Base-by-base conservation (phyloP, 2,797 vertebrate species). In the Sebastes vulpes region DNA sequence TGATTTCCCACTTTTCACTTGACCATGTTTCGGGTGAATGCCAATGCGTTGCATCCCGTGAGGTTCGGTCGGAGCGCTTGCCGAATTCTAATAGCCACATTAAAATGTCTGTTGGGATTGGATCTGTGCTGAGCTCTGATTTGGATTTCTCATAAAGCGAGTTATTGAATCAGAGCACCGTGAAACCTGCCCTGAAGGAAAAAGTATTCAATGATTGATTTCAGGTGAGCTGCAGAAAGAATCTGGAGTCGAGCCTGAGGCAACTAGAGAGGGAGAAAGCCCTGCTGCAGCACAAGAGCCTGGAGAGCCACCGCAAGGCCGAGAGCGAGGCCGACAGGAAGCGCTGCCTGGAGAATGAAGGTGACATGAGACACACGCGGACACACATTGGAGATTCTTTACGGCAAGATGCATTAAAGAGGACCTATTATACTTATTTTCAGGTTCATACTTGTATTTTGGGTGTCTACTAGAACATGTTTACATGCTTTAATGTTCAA, bases 261-360 rank as follows among this genome's bases (percentile, higher is more conserved):
- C 99, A 99, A 77, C 90, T 99, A 81, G 98, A 99, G 93, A 95
- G 98, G 66, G 99, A 99, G 89, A 99, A 99, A 68, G 99, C 98
- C 2, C 96, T 99, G 90, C 97, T 99, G 87, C 98, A 99, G 90
- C 99, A 99, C 94, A 99, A 99, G 95, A 99, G 96, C 82, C 95
- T 97, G 75, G 98, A 99, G 85, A 98, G 98, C 89, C 97, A 98
- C 90, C 95, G 98, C 81, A 99, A 98, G 94, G 98, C 98, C 0
- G 99, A 99, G 93, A 97, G 96, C 20, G 99, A 99, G 90, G 98
- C 98, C 0, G 99, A 99, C 93, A 97, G 97, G 93, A 99, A 99
- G 83, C 97, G 98, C 75, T 97, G 97, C 94, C 94, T 99, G 89
- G 98, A 99, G 95, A 98, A 98, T 20, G 99, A 99, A 94, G 98